Evolutionary conservation across 2,888 invertebrate genomes (phyloP).

Genomic region (Eutolmus rufibarbis): DNA sequence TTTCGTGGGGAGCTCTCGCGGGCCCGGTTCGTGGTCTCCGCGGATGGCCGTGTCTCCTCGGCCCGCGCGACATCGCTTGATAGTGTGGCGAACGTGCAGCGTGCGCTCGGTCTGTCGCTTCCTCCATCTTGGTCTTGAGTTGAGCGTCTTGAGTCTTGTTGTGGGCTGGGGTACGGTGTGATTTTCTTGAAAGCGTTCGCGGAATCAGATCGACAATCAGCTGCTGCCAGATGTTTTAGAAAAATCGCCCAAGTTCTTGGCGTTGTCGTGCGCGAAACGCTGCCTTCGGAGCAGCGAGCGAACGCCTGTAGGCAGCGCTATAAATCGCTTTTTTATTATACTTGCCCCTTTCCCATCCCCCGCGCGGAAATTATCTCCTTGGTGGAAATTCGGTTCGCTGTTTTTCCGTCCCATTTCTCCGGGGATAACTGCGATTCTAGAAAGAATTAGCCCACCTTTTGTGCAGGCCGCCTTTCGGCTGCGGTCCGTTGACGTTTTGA

Average conservation of each 20-base stretch:
- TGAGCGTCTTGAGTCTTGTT: background rate
- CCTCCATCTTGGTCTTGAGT: background rate
- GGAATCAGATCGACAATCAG: background rate
- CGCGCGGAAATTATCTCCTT: background rate
- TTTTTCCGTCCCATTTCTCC: constrained; percentile 20
- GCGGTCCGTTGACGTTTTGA: background rate
- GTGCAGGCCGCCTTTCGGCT: background rate
- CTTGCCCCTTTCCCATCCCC: background rate
- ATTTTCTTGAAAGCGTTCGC: constrained; percentile 16
- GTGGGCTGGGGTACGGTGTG: background rate
- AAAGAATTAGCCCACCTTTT: constrained; percentile 9
- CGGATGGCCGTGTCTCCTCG: background rate
- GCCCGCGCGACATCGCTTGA: background rate
- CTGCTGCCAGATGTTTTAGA: background rate
- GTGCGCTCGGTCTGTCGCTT: background rate
- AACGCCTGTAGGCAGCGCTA: background rate
- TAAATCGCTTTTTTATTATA: background rate
- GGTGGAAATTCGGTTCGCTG: background rate
- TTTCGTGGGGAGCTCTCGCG: background rate
- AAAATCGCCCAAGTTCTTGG: background rate
- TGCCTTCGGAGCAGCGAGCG: background rate
- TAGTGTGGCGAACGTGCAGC: constrained; percentile 1
- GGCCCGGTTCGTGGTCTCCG: background rate
- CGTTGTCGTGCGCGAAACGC: constrained; percentile 17
- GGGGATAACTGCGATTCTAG: constrained; percentile 15